phyloP scores from a whole-genome alignment of 1,140 invertebrate species.

The Neomicropteryx cornuta region DNA sequence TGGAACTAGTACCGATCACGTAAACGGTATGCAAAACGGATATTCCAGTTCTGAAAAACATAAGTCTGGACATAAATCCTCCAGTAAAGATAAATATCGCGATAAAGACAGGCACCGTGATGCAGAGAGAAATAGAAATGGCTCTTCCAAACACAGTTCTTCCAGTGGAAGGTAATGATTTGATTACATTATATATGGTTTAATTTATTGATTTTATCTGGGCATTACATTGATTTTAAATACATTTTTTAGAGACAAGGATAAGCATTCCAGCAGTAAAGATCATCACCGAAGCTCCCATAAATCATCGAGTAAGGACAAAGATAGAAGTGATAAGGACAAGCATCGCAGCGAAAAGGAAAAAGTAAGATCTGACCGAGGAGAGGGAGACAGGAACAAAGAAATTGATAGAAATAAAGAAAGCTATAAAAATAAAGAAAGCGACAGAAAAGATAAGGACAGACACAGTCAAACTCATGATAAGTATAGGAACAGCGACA shows the following conservation, averaged over 20 bases:
- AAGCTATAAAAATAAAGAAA: too few relatives aligned
- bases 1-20: slow-evolving; percentile 41
- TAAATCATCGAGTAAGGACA: slow-evolving; percentile 52
- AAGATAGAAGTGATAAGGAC: slow-evolving; percentile 35
- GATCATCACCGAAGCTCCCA: slow-evolving; percentile 47
- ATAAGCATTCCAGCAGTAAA: slow-evolving; percentile 41
- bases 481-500: too few relatives aligned
- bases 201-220: not conserved
- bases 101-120: slow-evolving; percentile 52
- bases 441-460: too few relatives aligned
- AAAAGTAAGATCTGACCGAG: too few relatives aligned
- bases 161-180: slow-evolving; percentile 31
- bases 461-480: too few relatives aligned
- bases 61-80: slow-evolving; percentile 54
- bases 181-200: too few relatives aligned
- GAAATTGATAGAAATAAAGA: too few relatives aligned
- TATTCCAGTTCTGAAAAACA: slow-evolving; percentile 48
- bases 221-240: too few relatives aligned
- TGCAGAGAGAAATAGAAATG: too few relatives aligned
- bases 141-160: slow-evolving; percentile 34
- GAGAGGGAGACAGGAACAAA: too few relatives aligned
- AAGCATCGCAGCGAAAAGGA: slow-evolving; percentile 29
- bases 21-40: slow-evolving; percentile 62
- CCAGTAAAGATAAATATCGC: slow-evolving; percentile 56
- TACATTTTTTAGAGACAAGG: slow-evolving; percentile 43